Base-by-base conservation (phyloP, 2,797 vertebrate species). In the Orestias chungarensis region DNA sequence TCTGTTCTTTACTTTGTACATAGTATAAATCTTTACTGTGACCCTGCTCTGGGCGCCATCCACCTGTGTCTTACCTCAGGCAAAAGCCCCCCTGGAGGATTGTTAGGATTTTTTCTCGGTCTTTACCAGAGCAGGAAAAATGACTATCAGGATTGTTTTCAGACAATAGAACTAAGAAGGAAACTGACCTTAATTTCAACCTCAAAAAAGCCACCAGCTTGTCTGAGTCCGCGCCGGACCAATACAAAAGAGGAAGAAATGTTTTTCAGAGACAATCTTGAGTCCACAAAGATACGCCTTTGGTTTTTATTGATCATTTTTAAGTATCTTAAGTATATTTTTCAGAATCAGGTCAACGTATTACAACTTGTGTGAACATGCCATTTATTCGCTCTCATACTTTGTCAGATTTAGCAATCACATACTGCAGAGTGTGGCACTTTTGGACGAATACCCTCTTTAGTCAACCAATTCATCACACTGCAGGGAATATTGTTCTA, bases 11-110 rank as follows among this genome's bases (percentile, higher is more conserved):
- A 93, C 93, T 96, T 94, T 95, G 95, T 93, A 94, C 95, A 94
- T 94, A 93, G 95, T 96, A 97, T 97, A 97, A 97, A 97, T 97
- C 97, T 98, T 95, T 94, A 94, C 93, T 92, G 94, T 96, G 95
- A 97, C 96, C 96, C 95, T 90, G 95, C 96, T 96, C 95, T 92
- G 90, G 94, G 95, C 94, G 95, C 89, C 93, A 93, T 95, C 97
- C 97, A 97, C 97, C 96, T 98, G 97, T 96, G 96, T 94, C 96
- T 92, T 85, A 94, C 96, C 96, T 95, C 91, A 91, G 96, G 97
- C 96, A 91, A 95, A 95, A 89, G 90, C 80, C 89, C 94, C 92
- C 92, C 80, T 61, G 84, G 93, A 93, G 93, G 83, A 92, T 92
- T 91, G 68, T 35, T 80, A 87, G 70, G 76, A 25, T 71, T 80